These are phyloP conservation scores for Dyspetes luteomarginatus DNA, from an alignment of 2,888 invertebrate species.

Conservation along the genomic window DNA sequence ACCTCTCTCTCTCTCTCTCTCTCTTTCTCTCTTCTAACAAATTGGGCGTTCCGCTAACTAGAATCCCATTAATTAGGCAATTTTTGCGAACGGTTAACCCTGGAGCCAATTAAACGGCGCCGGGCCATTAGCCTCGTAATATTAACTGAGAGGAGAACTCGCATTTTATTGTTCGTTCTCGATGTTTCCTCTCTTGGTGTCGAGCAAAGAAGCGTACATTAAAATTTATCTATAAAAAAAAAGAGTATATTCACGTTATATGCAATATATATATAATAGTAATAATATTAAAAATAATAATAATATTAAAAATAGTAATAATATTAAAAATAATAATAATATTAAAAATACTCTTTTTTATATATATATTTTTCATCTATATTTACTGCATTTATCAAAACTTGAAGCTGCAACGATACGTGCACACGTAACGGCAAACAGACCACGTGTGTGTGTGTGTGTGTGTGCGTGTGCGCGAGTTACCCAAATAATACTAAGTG, in stretches of 20 bases:
- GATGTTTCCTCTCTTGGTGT: background rate
- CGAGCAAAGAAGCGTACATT: background rate
- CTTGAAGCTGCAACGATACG: slow-evolving; percentile 38
- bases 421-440: slow-evolving; percentile 52
- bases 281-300: too few species aligned
- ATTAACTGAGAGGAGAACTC: background rate
- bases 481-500: slow-evolving; percentile 48
- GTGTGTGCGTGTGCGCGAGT: background rate
- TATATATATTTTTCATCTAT: too few species aligned
- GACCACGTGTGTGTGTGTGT: slow-evolving; percentile 11
- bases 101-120: slow-evolving; percentile 61
- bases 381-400: slow-evolving; percentile 1
- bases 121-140: slow-evolving; percentile 59
- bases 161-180: background rate
- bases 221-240: background rate
- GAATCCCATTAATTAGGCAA: slow-evolving; percentile 63
- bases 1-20: slow-evolving; percentile 5
- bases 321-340: too few species aligned
- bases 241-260: too few species aligned
- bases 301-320: too few species aligned
- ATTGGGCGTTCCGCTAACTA: slow-evolving; percentile 56
- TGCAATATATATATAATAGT: too few species aligned
- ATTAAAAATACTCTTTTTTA: too few species aligned
- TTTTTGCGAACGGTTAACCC: slow-evolving; percentile 59
- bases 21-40: background rate